phyloP scores from a whole-genome alignment of 2,888 invertebrate species.

The Campopleginae sp. region DNA sequence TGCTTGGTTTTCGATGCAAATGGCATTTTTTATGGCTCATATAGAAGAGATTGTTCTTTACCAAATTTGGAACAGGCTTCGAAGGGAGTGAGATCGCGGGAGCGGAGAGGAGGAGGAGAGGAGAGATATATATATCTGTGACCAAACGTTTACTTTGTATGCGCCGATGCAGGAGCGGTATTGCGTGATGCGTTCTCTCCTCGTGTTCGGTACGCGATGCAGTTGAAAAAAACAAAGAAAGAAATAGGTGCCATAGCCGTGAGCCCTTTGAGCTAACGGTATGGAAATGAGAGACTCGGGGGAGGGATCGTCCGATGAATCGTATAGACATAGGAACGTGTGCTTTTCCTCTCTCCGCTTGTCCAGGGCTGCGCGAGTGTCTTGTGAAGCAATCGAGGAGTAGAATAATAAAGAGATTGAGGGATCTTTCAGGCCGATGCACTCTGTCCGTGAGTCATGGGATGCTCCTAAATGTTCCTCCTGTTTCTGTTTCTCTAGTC shows the following conservation, averaged over 20 bases:
- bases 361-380: conserved; percentile 53
- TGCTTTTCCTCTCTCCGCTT: conserved; percentile 20
- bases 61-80: conserved; percentile 10
- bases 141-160: conserved; percentile 59
- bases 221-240: conserved; percentile 33
- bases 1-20: conserved; percentile 36
- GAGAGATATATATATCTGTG: conserved; percentile 3
- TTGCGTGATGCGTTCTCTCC: conserved; percentile 30
- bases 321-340: not conserved
- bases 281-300: conserved; percentile 50
- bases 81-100: not conserved
- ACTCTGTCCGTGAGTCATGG: conserved; percentile 65
- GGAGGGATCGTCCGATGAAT: conserved; percentile 35
- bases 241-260: conserved; percentile 15
- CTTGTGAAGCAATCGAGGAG: conserved; percentile 67
- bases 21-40: conserved; percentile 24
- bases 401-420: conserved; percentile 69
- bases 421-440: conserved; percentile 68
- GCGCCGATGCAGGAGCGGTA: conserved; percentile 51
- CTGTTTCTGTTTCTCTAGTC: conserved; percentile 10
- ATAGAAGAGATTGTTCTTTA: conserved; percentile 24
- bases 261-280: conserved; percentile 66
- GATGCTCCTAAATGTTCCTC: conserved; percentile 35
- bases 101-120: conserved; percentile 1
- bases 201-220: conserved; percentile 24